Evolutionary conservation across 2,888 invertebrate genomes (phyloP).

Genomic region (Anoplius nigerrimus): DNA sequence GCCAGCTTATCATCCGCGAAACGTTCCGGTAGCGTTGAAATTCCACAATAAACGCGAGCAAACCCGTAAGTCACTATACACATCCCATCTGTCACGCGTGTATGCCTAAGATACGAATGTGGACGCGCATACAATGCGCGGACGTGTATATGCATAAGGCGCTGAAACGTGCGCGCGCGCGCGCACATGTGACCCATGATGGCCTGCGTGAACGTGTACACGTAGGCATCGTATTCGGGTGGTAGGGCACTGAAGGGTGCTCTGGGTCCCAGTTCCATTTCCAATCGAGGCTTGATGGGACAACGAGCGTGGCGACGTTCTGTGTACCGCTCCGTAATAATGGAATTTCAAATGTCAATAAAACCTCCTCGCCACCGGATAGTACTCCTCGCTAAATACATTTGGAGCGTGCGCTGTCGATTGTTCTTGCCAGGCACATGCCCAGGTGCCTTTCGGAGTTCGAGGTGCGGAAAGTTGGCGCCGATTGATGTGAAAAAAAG

Average conservation of each 20-base stretch:
- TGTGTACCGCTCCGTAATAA: conserved; percentile 42
- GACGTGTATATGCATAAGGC: background rate
- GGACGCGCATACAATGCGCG: no score
- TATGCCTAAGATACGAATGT: no score
- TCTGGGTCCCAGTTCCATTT: conserved; percentile 35
- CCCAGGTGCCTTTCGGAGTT: conserved; percentile 1
- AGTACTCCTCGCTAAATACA: conserved; percentile 23
- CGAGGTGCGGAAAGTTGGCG: conserved; percentile 12
- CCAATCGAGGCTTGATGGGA: conserved; percentile 27
- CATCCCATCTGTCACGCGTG: no score
- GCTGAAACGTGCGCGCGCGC: background rate
- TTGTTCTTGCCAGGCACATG: background rate
- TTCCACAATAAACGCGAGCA: no score
- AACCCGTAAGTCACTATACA: no score
- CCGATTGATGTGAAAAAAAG: background rate
- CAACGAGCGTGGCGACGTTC: conserved; percentile 12
- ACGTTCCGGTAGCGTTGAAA: no score
- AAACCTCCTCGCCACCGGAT: conserved; percentile 23
- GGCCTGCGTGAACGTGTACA: background rate
- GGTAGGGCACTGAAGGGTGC: conserved; percentile 24
- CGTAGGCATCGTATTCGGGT: background rate
- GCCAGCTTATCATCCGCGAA: no score
- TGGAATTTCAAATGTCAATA: conserved; percentile 57
- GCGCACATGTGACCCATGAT: background rate
- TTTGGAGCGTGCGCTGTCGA: background rate